phyloP scores from a whole-genome alignment of 2,797 vertebrate genomes.

The Rhincodon typus region DNA sequence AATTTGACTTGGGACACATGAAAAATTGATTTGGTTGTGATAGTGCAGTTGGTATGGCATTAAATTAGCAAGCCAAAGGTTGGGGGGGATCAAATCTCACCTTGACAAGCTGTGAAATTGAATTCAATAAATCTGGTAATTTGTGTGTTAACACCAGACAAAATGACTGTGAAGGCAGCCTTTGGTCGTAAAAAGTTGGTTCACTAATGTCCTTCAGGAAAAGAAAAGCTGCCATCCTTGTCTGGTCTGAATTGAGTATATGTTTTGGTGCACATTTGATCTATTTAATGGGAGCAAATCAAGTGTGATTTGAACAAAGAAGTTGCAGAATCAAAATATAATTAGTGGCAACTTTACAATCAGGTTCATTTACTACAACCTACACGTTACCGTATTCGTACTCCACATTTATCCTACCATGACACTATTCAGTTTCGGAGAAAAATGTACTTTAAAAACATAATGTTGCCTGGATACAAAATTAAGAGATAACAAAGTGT shows the following conservation, averaged over 20 bases:
- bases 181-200: constrained; percentile 4
- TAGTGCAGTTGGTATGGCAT: background rate
- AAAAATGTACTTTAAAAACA: too few species aligned
- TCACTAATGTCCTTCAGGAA: constrained; percentile 6
- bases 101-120: constrained; percentile 23
- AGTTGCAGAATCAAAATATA: background rate
- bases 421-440: background rate
- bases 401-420: background rate
- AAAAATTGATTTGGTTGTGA: background rate
- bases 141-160: background rate
- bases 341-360: background rate
- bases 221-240: background rate
- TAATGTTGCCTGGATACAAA: background rate
- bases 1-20: background rate
- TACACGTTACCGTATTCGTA: background rate
- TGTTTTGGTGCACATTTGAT: background rate
- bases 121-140: constrained; percentile 32
- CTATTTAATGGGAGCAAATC: background rate
- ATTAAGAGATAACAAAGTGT: background rate
- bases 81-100: background rate
- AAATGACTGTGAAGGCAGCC: background rate
- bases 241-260: background rate
- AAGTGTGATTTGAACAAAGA: background rate
- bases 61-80: constrained; percentile 6
- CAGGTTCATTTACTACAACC: background rate